Evolutionary conservation across 1,140 invertebrate genomes (phyloP).

Genomic region (Heliconius hewitsoni): DNA sequence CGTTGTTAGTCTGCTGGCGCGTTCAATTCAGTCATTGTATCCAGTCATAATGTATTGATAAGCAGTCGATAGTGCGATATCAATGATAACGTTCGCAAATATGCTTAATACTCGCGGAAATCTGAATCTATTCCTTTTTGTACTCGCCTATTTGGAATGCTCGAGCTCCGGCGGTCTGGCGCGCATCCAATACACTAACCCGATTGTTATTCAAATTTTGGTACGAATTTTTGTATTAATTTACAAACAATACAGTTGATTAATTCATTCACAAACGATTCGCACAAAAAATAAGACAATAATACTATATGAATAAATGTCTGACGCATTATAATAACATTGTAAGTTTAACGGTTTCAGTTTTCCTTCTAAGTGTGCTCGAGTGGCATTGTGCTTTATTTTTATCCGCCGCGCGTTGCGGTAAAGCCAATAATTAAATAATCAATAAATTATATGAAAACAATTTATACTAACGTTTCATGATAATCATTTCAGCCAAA

Average conservation of each 20-base stretch:
- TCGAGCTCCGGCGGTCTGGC: slow-evolving; percentile 14
- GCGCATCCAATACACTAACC: slow-evolving; percentile 19
- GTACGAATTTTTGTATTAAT: slow-evolving; percentile 31
- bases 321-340: not conserved
- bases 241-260: slow-evolving; percentile 31
- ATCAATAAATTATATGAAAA: slow-evolving; percentile 1
- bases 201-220: slow-evolving; percentile 33
- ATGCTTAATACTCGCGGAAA: slow-evolving; percentile 5
- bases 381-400: slow-evolving; percentile 27
- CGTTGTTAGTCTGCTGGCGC: not conserved
- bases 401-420: slow-evolving; percentile 17
- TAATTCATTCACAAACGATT: slow-evolving; percentile 35
- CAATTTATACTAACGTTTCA: not conserved
- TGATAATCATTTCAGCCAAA: not conserved
- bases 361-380: slow-evolving; percentile 14
- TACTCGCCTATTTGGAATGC: slow-evolving; percentile 23
- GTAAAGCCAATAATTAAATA: slow-evolving; percentile 9
- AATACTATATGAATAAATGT: not conserved
- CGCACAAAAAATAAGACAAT: not conserved
- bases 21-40: slow-evolving; percentile 6
- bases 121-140: slow-evolving; percentile 10
- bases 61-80: slow-evolving; percentile 15
- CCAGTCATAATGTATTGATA: slow-evolving; percentile 17
- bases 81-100: slow-evolving; percentile 22
- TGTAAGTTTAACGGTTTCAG: slow-evolving; percentile 19